Conservation (phyloP, 2,888 invertebrate species). For the Arrhopalites spinosus region DNA sequence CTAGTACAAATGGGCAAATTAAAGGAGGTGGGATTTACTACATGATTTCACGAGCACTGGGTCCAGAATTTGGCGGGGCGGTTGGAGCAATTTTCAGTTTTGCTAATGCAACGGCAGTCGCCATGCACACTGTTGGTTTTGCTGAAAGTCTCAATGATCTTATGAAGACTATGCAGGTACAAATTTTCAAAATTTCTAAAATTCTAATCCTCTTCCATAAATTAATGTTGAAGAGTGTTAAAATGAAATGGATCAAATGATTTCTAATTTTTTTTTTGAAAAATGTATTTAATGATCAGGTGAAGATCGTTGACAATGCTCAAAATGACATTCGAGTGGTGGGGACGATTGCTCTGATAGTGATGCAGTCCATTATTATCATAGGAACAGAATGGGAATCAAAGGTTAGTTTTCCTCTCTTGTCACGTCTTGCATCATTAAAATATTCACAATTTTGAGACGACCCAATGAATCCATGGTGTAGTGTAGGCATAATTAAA, state of each 20-base stretch:
- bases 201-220: too few species aligned
- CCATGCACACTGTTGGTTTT: conserved; percentile 69
- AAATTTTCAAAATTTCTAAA: too few species aligned
- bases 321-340: conserved; percentile 83
- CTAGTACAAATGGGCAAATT: conserved; percentile 47
- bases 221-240: too few species aligned
- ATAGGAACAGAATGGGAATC: conserved; percentile 98
- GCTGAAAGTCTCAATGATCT: conserved; percentile 64
- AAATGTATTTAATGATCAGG: conserved; percentile 57
- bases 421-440: too few species aligned
- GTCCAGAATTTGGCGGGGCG: conserved; percentile 64
- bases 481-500: too few species aligned
- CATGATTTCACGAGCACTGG: conserved; percentile 55
- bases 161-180: conserved; percentile 60
- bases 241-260: not conserved
- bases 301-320: conserved; percentile 77
- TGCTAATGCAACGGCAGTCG: conserved; percentile 67
- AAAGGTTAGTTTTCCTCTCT: conserved; percentile 68
- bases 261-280: not conserved
- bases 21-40: conserved; percentile 55
- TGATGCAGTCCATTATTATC: conserved; percentile 61
- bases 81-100: conserved; percentile 69
- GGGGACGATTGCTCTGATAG: conserved; percentile 63
- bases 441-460: too few species aligned
- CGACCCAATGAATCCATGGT: too few species aligned